Conservation (phyloP, 2,797 vertebrate genomes). For the Argentina silus region DNA sequence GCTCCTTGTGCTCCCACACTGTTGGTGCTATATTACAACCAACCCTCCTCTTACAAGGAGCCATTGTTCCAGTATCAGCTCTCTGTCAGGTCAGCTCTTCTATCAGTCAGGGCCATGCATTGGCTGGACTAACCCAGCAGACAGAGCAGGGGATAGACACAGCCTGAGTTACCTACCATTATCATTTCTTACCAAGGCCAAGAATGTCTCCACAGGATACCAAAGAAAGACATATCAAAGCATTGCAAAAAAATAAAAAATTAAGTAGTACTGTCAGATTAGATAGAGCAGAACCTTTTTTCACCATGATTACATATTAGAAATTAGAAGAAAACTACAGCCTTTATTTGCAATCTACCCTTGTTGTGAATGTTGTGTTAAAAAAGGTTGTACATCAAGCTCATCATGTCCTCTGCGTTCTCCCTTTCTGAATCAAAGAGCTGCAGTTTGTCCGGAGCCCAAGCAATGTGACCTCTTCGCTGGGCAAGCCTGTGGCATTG, state of each 20-base stretch:
- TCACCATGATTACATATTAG: too few species aligned
- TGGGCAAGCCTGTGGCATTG: conserved; percentile 80
- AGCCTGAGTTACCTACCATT: conserved; percentile 26
- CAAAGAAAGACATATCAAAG: background rate
- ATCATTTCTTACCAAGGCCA: background rate
- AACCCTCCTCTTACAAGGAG: conserved; percentile 50
- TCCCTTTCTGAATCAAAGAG: background rate
- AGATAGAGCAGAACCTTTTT: background rate
- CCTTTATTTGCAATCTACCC: too few species aligned
- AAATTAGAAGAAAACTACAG: too few species aligned
- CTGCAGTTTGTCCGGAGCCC: conserved; percentile 77
- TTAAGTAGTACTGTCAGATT: background rate
- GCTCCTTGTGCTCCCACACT: conserved; percentile 32
- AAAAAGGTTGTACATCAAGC: background rate
- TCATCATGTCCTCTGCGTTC: background rate
- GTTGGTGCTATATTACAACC: background rate
- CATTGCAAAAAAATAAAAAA: too few species aligned
- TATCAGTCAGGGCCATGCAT: conserved; percentile 27
- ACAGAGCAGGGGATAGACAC: conserved; percentile 4
- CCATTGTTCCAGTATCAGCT: conserved; percentile 58
- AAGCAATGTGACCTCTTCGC: conserved; percentile 77
- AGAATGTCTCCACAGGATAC: background rate
- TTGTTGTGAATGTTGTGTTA: too few species aligned
- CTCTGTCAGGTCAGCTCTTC: conserved; percentile 49
- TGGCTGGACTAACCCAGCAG: background rate